These are phyloP conservation scores for Musca domestica DNA, from an alignment of 1,140 invertebrate species.

Conservation along the genomic window DNA sequence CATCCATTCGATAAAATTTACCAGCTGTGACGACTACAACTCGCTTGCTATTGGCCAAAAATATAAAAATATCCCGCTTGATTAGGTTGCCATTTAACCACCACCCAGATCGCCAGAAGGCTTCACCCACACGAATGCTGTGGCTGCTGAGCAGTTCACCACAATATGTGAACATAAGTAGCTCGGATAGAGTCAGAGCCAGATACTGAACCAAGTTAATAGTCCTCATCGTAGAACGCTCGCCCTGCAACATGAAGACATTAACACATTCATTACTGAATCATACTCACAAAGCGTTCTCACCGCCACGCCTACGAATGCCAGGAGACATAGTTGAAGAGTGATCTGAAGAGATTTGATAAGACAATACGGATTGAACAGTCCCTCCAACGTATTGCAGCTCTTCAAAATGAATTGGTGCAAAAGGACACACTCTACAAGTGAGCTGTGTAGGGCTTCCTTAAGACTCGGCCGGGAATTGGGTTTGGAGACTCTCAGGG, in stretches of 20 bases:
- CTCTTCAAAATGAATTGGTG: slow-evolving; percentile 42
- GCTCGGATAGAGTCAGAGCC: slow-evolving; percentile 36
- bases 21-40: slow-evolving; percentile 43
- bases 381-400: slow-evolving; percentile 36
- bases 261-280: neutral
- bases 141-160: slow-evolving; percentile 42
- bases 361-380: slow-evolving; percentile 47
- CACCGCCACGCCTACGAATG: slow-evolving; percentile 42
- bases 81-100: slow-evolving; percentile 34
- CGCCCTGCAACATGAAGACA: slow-evolving; percentile 25
- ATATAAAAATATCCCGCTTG: slow-evolving; percentile 41
- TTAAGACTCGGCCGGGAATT: neutral
- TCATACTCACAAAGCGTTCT: neutral
- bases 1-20: slow-evolving; percentile 49
- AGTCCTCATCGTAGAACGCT: slow-evolving; percentile 36
- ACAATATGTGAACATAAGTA: slow-evolving; percentile 48
- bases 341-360: slow-evolving; percentile 49
- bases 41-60: slow-evolving; percentile 40
- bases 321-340: slow-evolving; percentile 43
- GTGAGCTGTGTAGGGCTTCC: slow-evolving; percentile 27
- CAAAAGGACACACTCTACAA: slow-evolving; percentile 40
- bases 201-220: slow-evolving; percentile 47
- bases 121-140: slow-evolving; percentile 43
- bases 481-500: slow-evolving; percentile 1
- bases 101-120: slow-evolving; percentile 43